Evolutionary conservation across 2,113 vertebrate genomes (phyloP).

Genomic region (Clarias batrachus): DNA sequence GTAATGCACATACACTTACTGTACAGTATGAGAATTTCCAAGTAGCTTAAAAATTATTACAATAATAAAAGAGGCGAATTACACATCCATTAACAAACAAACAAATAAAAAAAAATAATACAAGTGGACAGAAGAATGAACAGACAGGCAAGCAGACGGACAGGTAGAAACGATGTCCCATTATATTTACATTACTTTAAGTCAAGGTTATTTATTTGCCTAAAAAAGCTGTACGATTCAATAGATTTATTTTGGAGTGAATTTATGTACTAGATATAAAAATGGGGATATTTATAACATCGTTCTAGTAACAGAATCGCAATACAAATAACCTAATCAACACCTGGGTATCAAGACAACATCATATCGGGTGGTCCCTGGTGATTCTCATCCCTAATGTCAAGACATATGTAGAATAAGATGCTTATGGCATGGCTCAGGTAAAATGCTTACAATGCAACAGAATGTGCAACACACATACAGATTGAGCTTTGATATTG

Average conservation of each 20-base stretch:
- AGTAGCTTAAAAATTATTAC: background rate
- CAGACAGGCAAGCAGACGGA: too few species aligned
- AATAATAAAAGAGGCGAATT: background rate
- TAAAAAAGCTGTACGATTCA: too few species aligned
- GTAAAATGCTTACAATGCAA: background rate
- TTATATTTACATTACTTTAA: background rate
- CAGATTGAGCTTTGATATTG: background rate
- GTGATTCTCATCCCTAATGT: background rate
- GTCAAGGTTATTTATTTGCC: background rate
- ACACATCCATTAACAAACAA: background rate
- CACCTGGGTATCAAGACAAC: too few species aligned
- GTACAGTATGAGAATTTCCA: background rate
- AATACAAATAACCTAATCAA: too few species aligned
- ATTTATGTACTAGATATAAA: too few species aligned
- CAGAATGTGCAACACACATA: background rate
- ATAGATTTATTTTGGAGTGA: too few species aligned
- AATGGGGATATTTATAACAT: too few species aligned
- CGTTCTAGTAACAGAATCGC: too few species aligned
- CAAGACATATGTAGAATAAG: background rate
- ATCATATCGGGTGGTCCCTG: too few species aligned
- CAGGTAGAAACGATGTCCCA: background rate
- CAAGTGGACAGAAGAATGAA: background rate
- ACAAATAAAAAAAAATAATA: too few species aligned
- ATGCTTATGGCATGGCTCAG: background rate
- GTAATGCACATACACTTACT: background rate